Evolutionary conservation across 2,888 invertebrate species (phyloP).

Genomic region (Apomyelois bistriatella): DNA sequence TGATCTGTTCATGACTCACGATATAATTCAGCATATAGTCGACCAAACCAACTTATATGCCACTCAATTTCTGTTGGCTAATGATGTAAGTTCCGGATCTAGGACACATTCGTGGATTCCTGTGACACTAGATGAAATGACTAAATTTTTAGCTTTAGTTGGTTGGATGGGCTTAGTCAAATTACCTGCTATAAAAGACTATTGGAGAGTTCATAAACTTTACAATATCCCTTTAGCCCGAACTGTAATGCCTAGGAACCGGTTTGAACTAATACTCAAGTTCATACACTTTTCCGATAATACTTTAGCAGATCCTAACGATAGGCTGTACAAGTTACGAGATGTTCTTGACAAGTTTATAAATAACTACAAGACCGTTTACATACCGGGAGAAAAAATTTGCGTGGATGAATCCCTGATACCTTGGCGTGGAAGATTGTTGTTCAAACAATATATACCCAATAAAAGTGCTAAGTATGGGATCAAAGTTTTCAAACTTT

Average conservation of each 20-base stretch:
- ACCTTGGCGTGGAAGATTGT: conserved; percentile 32
- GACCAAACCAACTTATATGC: conserved; percentile 10
- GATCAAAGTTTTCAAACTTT: conserved; percentile 18
- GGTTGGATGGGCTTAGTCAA: conserved; percentile 21
- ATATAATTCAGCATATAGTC: conserved; percentile 4
- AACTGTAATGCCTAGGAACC: conserved; percentile 21
- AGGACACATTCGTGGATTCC: conserved; percentile 21
- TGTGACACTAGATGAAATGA: conserved; percentile 17
- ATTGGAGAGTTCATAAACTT: conserved; percentile 24
- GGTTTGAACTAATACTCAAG: conserved; percentile 22
- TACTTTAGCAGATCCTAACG: conserved; percentile 14
- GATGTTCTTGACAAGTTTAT: conserved; percentile 21
- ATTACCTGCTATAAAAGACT: conserved; percentile 23
- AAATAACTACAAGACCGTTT: conserved; percentile 18
- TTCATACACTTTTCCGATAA: conserved; percentile 21
- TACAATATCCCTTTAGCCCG: conserved; percentile 23
- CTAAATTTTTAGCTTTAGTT: conserved; percentile 18
- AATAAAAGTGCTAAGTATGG: conserved; percentile 30
- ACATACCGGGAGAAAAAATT: conserved; percentile 18
- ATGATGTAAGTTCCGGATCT: conserved; percentile 17
- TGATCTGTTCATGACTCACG: conserved; percentile 6
- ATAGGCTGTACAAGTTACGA: conserved; percentile 11
- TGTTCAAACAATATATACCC: conserved; percentile 36
- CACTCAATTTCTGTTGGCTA: conserved; percentile 2
- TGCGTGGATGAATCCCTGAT: conserved; percentile 23